Base-by-base conservation (phyloP, 2,797 vertebrate species). In the Rhinatrema bivittatum region DNA sequence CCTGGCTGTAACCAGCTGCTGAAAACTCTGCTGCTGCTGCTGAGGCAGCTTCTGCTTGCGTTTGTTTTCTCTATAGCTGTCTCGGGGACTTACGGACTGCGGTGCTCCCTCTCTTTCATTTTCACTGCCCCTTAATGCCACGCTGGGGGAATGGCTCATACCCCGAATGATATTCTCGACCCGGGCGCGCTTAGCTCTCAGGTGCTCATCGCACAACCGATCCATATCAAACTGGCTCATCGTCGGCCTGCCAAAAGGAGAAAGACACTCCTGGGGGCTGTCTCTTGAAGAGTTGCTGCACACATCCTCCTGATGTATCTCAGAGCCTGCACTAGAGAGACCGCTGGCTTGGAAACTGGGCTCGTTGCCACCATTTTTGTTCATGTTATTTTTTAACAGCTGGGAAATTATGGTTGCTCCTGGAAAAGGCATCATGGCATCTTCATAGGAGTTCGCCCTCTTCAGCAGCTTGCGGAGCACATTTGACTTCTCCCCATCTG, bases 401-500 rank as follows among this genome's bases (percentile, higher is more conserved):
- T 99, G 94, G 57, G 94, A 97, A 85, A 99, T 98, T 62, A 97
- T 95, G 70, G 94, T 96, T 67, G 91, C 91, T 75, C 93, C 93
- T 70, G 93, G 90, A 83, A 97, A 98, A 83, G 94, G 90, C 87
- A 97, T 95, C 93, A 98, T 93, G 76, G 90, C 79, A 72, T 97
- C 95, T 86, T 98, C 94, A 44, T 96, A 99, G 5, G 95, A 97
- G 89, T 94, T 97, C 62, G 93, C 93, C 77, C 93, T 91, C 87
- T 99, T 99, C 82, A 99, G 86, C 62, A 99, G 90, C 87, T 98
- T 99, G 82, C 94, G 91, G 72, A 99, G 92, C 55, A 98, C 94
- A 64, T 98, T 97, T 74, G 95, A 98, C 82, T 97, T 98, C 62
- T 93, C 93, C 78, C 89, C 89, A 81, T 94, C 91, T 83, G 87